Evolutionary conservation across 2,797 vertebrate species (phyloP).

Genomic region (Tenualosa thibaudeaui): DNA sequence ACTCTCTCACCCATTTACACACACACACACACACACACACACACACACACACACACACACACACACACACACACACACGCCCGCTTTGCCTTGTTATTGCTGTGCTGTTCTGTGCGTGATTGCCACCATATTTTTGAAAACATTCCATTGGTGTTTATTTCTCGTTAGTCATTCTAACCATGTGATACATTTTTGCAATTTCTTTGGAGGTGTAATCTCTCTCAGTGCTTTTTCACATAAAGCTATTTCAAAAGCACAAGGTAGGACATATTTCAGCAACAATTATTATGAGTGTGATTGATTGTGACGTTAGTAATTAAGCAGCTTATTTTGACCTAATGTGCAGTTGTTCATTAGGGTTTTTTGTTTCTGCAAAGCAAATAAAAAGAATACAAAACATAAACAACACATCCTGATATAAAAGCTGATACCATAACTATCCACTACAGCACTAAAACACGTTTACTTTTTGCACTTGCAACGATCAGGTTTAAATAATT

Average conservation of each 20-base stretch:
- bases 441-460: too few species aligned
- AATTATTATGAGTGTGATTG: not conserved
- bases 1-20: not conserved
- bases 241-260: not conserved
- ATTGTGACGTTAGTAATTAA: not conserved
- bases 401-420: not conserved
- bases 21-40: not conserved
- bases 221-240: not conserved
- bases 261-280: not conserved
- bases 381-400: not conserved
- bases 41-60: constrained; percentile 8
- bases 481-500: too few species aligned
- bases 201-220: not conserved
- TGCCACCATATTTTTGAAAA: not conserved
- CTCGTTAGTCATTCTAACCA: not conserved
- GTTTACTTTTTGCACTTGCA: too few species aligned
- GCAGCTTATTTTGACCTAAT: not conserved
- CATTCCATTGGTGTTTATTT: not conserved
- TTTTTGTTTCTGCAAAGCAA: not conserved
- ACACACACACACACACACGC: constrained; percentile 9
- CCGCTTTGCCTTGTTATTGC: not conserved
- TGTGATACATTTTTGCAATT: constrained; percentile 3
- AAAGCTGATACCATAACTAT: too few species aligned
- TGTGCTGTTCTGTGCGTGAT: not conserved
- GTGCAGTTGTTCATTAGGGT: not conserved